Base-by-base conservation (phyloP, 2,113 vertebrate genomes). In the Dendrocopos noguchii region DNA sequence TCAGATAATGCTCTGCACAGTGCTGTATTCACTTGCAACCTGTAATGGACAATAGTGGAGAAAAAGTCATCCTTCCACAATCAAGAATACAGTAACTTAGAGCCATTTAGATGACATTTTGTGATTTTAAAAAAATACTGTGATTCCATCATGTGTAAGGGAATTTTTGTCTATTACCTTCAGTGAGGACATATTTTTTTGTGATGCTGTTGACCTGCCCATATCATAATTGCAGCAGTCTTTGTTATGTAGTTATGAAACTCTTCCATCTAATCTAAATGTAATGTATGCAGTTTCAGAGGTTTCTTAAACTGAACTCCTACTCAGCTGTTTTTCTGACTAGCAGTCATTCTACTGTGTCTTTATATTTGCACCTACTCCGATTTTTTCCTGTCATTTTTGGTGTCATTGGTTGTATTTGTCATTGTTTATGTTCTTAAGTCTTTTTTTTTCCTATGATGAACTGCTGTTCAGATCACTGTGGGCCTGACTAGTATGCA, bases 251-350 rank as follows among this genome's bases (percentile, higher is more conserved):
- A 66, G 92, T 96, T 96, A 92, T 63, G 95, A 95, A 93, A 96
- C 93, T 85, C 87, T 80, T 90, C 64, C 92, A 87, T 88, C 87
- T 96, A 80, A 94, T 93, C 94, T 88, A 91, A 85, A 93, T 90
- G 91, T 96, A 95, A 95, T 87, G 66, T 96, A 95, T 96, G 94
- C 94, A 94, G 95, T 89, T 96, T 95, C 94, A 91, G 89, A 91
- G 94, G 90, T 95, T 95, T 96, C 91, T 96, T 91, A 95, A 92
- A 91, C 91, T 61, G 90, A 83, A 95, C 96, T 94, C 93, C 93
- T 95, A 92, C 95, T 95, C 93, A 85, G 82, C 87, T 95, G 94
- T 91, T 94, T 95, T 93, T 81, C 90, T 95, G 93, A 83, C 90
- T 96, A 73, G 93, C 91, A 95, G 24, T 91, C 85, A 88, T 55